Conservation (phyloP, 2,888 invertebrate genomes). For the Euplagia quadripunctaria region DNA sequence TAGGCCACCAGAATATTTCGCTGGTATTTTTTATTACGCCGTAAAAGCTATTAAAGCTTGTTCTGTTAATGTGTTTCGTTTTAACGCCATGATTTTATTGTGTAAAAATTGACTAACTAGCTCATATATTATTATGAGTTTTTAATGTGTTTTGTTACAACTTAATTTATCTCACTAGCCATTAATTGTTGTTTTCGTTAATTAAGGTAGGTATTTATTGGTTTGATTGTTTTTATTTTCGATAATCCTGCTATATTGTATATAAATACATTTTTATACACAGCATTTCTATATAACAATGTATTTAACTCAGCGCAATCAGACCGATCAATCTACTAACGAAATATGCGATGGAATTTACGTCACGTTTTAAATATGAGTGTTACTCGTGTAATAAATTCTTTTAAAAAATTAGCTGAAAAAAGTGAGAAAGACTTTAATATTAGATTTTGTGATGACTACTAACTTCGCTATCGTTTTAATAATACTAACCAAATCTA, state of each 20-base stretch:
- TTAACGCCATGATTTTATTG: constrained; percentile 53
- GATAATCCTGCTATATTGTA: not conserved
- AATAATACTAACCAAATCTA: not conserved
- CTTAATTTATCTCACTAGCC: constrained; percentile 31
- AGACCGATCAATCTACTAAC: no score
- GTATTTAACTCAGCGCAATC: not conserved
- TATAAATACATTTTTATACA: not conserved
- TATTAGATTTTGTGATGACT: no score
- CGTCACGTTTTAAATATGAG: no score
- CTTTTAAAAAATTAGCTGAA: no score
- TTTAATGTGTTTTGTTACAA: constrained; percentile 48
- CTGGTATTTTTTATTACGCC: constrained; percentile 64
- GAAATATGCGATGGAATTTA: no score
- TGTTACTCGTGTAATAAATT: no score
- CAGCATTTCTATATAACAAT: not conserved
- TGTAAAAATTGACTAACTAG: constrained; percentile 45
- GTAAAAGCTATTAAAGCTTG: constrained; percentile 69
- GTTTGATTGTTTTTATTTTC: not conserved
- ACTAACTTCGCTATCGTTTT: no score
- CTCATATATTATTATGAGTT: constrained; percentile 26
- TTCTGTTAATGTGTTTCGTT: constrained; percentile 64
- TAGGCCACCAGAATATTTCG: constrained; percentile 59
- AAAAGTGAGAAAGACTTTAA: no score
- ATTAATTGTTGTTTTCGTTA: constrained; percentile 22
- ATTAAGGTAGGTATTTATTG: constrained; percentile 17